Evolutionary conservation across 2,888 invertebrate species (phyloP).

Genomic region (Drosophila subquinaria): DNA sequence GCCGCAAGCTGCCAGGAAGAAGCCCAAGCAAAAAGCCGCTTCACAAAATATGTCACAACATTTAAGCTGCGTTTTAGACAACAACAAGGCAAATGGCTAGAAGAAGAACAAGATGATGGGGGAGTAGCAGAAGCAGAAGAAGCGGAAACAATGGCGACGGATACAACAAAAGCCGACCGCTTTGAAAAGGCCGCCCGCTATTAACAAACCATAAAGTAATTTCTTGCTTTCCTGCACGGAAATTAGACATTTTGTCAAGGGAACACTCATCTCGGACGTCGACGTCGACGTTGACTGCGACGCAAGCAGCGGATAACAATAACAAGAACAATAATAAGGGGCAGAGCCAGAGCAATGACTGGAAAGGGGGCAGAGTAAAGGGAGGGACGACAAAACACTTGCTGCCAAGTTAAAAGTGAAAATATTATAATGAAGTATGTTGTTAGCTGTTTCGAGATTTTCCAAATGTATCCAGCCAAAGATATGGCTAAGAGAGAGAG

Average conservation of each 20-base stretch:
- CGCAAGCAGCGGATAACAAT: conserved; percentile 52
- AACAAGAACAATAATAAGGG: conserved; percentile 59
- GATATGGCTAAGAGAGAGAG: conserved; percentile 28
- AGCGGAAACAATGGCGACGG: conserved; percentile 58
- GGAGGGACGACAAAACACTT: conserved; percentile 29
- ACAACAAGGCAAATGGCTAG: conserved; percentile 20
- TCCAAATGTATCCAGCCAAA: conserved; percentile 70
- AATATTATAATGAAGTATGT: conserved; percentile 81
- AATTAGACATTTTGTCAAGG: conserved; percentile 82
- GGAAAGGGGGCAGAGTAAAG: not conserved
- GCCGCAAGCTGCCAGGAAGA: conserved; percentile 23
- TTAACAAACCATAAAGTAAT: conserved; percentile 82
- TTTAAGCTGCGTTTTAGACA: conserved; percentile 68
- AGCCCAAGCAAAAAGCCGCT: conserved; percentile 20
- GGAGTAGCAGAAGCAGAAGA: not conserved
- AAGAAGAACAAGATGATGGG: conserved; percentile 5
- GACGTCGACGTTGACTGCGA: conserved; percentile 31
- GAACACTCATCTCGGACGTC: conserved; percentile 64
- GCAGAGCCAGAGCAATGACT: not conserved
- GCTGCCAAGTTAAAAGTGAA: conserved; percentile 74
- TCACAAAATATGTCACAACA: conserved; percentile 73
- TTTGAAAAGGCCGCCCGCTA: conserved; percentile 73
- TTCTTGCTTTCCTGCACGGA: conserved; percentile 81
- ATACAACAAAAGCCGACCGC: conserved; percentile 62
- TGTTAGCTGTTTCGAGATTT: conserved; percentile 77